phyloP scores from a whole-genome alignment of 35 echinoderm and acorn worm species.

The Heliocidaris erythrogramma region DNA sequence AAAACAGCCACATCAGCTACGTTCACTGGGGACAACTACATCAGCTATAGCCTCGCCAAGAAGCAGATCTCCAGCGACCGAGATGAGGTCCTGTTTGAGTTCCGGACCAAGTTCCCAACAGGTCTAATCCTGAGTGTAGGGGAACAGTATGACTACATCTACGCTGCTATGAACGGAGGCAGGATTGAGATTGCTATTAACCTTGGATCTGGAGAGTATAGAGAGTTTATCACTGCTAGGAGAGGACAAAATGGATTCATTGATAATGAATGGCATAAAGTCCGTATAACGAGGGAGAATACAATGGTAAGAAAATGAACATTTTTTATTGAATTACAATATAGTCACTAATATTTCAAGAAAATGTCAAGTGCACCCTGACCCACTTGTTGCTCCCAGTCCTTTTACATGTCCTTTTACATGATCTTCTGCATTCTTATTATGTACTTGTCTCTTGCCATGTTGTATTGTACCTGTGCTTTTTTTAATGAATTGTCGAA shows the following conservation, averaged over 20 bases:
- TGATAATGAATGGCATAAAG: conserved; percentile 89
- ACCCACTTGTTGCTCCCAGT: too few relatives aligned
- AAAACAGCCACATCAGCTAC: conserved; percentile 64
- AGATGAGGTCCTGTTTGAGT: conserved; percentile 79
- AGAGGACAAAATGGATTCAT: conserved; percentile 46
- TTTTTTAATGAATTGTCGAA: too few relatives aligned
- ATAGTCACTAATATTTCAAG: background rate
- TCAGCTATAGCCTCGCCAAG: conserved; percentile 63
- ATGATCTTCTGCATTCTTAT: too few relatives aligned
- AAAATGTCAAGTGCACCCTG: background rate
- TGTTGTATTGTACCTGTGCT: too few relatives aligned
- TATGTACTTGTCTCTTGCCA: too few relatives aligned
- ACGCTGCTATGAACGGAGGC: conserved; percentile 66
- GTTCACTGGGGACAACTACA: conserved; percentile 77
- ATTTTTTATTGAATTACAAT: background rate
- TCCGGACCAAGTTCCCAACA: conserved; percentile 70
- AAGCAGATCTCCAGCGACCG: conserved; percentile 40
- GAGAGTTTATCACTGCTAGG: conserved; percentile 46
- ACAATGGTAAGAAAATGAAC: conserved; percentile 46
- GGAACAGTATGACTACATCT: conserved; percentile 69
- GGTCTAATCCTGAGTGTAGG: conserved; percentile 80
- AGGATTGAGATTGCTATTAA: conserved; percentile 76
- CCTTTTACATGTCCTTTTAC: too few relatives aligned
- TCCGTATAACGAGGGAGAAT: conserved; percentile 65
- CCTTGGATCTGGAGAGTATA: conserved; percentile 73